Evolutionary conservation across 2,113 vertebrate species (phyloP).

Genomic region (Ceyx melanurus): DNA sequence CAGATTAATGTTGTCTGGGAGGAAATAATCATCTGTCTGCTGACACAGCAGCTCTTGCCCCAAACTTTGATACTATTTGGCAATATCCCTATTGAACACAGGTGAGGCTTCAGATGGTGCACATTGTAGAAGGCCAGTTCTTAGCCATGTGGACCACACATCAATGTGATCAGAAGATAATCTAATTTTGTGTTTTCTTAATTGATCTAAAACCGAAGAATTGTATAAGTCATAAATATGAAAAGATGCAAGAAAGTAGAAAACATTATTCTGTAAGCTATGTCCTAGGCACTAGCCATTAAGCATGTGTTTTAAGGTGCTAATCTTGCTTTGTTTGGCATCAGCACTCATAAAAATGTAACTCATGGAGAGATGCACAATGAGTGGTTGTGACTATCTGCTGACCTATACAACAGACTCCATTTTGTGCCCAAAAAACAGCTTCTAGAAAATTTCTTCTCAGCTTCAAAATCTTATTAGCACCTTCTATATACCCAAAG

Average conservation of each 20-base stretch:
- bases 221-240: background rate
- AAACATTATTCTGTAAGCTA: background rate
- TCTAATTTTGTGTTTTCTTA: background rate
- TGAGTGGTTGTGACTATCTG: background rate
- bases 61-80: background rate
- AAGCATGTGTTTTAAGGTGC: background rate
- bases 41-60: background rate
- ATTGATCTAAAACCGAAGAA: background rate
- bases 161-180: background rate
- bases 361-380: background rate
- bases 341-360: background rate
- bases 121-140: background rate
- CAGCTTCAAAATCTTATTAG: background rate
- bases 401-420: background rate
- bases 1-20: background rate
- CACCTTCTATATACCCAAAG: background rate
- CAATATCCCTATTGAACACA: background rate
- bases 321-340: conserved; percentile 18
- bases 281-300: background rate
- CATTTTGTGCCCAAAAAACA: background rate
- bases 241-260: background rate
- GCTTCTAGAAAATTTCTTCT: background rate
- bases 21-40: background rate
- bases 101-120: background rate
- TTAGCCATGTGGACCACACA: background rate